These are phyloP conservation scores for Micrasema longulum DNA, from an alignment of 1,140 invertebrate genomes.

Conservation along the genomic window DNA sequence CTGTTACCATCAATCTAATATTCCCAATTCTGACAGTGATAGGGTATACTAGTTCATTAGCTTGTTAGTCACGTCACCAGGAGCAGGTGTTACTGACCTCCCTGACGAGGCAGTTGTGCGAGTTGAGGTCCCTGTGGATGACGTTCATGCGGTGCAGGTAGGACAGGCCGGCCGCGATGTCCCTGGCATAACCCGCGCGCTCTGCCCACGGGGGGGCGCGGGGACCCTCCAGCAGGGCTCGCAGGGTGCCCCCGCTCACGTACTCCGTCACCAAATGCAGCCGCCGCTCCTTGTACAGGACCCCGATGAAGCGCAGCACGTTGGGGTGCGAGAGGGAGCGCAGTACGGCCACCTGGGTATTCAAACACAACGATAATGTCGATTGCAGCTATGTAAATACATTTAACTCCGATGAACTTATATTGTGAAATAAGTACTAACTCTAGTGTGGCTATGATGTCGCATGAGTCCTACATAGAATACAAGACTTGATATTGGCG, in stretches of 20 bases:
- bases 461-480: neutral
- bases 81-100: too few relatives aligned
- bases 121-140: constrained; percentile 96
- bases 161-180: constrained; percentile 92
- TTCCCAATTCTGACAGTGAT: too few relatives aligned
- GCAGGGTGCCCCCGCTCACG: constrained; percentile 90
- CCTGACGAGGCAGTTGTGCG: constrained; percentile 94
- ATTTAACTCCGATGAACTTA: too few relatives aligned
- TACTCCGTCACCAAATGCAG: constrained; percentile 93
- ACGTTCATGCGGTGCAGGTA: constrained; percentile 95
- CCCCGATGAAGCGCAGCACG: constrained; percentile 92
- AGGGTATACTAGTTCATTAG: too few relatives aligned
- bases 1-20: too few relatives aligned
- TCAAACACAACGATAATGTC: neutral
- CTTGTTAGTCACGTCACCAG: too few relatives aligned
- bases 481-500: too few relatives aligned
- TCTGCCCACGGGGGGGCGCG: constrained; percentile 84
- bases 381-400: too few relatives aligned
- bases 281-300: constrained; percentile 92
- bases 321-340: constrained; percentile 89
- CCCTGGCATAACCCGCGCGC: constrained; percentile 86
- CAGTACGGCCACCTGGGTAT: constrained; percentile 82
- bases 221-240: constrained; percentile 72
- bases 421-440: too few relatives aligned
- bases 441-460: too few relatives aligned